A percentile compares a stretch with the other conserved stretches of the same genome.
phyloP scores from a whole-genome alignment of 2,113 vertebrate species.

The Chlamydotis undulata region DNA sequence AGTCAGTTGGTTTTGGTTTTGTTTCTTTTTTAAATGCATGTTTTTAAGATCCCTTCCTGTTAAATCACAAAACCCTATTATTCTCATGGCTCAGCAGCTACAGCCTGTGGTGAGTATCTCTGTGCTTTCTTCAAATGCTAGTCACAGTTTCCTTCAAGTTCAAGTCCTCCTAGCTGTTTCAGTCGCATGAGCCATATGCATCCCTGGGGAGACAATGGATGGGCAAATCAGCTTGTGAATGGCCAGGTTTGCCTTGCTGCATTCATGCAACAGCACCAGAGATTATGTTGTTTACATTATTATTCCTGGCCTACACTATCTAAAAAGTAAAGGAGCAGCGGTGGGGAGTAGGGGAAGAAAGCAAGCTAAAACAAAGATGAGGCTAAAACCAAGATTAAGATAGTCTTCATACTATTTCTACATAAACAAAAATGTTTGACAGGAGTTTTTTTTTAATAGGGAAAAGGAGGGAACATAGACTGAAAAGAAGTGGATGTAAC shows the following conservation, averaged over 20 bases:
- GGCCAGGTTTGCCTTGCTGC: not conserved
- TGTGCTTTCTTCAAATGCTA: not conserved
- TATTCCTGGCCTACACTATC: constrained; percentile 8
- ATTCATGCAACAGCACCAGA: not conserved
- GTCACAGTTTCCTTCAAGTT: not conserved
- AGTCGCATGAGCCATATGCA: not conserved
- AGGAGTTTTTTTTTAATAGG: not conserved
- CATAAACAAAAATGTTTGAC: constrained; percentile 42
- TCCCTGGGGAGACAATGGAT: not conserved
- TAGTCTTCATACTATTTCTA: not conserved
- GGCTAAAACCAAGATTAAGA: constrained; percentile 21
- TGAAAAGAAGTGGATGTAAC: constrained; percentile 42
- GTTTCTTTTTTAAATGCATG: not conserved
- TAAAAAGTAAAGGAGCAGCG: not conserved
- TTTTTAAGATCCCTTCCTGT: not conserved
- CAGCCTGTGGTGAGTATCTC: not conserved
- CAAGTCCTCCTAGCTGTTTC: not conserved
- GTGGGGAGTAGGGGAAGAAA: not conserved
- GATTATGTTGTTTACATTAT: constrained; percentile 7
- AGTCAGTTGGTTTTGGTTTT: not conserved
- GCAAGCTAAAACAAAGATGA: constrained; percentile 58
- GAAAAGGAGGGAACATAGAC: not conserved
- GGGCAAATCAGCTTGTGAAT: not conserved
- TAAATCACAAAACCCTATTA: not conserved
- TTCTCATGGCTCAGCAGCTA: not conserved